These are phyloP conservation scores for Onychorhynchus coronatus DNA, from an alignment of 2,113 vertebrate species.

Conservation along the genomic window DNA sequence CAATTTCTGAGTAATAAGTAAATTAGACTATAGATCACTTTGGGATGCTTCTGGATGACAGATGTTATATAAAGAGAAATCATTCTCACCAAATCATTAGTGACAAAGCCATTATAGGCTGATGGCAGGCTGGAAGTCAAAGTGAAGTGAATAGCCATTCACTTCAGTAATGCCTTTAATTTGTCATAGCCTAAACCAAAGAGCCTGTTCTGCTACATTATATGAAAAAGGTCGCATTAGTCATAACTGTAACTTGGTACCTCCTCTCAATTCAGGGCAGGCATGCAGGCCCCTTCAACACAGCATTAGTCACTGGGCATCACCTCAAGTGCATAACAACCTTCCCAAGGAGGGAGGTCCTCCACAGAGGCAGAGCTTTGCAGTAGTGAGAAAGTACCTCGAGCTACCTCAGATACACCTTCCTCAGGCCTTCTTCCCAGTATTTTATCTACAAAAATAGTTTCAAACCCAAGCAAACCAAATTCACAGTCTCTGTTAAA, in stretches of 20 bases:
- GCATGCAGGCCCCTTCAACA: not conserved
- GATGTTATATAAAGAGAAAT: not conserved
- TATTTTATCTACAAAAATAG: not conserved
- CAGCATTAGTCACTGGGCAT: not conserved
- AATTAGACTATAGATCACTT: not conserved
- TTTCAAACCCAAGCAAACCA: not conserved
- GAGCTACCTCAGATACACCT: not conserved
- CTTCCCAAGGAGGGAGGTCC: not conserved
- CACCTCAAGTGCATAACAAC: rapidly evolving
- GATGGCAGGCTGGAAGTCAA: not conserved
- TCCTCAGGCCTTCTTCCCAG: not conserved
- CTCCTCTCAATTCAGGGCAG: not conserved
- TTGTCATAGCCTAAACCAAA: not conserved
- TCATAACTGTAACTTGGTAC: not conserved
- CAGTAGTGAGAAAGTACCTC: rapidly evolving
- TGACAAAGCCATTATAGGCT: not conserved
- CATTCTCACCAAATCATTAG: not conserved
- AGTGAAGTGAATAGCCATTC: not conserved
- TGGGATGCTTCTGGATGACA: not conserved
- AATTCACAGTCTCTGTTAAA: not conserved
- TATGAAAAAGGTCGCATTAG: rapidly evolving
- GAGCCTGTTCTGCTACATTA: not conserved
- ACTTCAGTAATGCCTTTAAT: not conserved
- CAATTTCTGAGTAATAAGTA: not conserved
- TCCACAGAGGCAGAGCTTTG: not conserved